Percentiles rank a stretch among this genome's conserved stretches.
Conservation (phyloP, 2,888 invertebrate species). For the Agrochola lota region DNA sequence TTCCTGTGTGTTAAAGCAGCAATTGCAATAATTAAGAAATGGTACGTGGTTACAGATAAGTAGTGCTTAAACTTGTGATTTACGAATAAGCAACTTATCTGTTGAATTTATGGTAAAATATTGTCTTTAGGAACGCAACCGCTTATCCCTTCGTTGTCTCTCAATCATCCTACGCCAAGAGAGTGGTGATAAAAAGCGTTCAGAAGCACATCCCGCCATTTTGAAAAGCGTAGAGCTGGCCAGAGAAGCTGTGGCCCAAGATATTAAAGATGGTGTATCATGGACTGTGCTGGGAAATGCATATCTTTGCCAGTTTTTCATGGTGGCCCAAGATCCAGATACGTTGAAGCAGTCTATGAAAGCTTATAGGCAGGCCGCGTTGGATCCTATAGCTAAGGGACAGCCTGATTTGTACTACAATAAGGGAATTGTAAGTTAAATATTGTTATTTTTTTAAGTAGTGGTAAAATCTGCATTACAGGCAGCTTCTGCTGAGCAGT, state of each 20-base stretch:
- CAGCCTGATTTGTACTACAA: constrained; percentile 96
- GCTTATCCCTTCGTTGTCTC: constrained; percentile 94
- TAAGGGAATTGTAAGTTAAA: constrained; percentile 93
- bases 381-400: constrained; percentile 92
- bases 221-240: constrained; percentile 94
- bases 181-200: constrained; percentile 76
- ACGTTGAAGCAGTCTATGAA: constrained; percentile 93
- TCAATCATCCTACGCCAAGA: constrained; percentile 95
- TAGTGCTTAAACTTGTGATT: neutral
- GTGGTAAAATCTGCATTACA: neutral
- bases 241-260: constrained; percentile 95
- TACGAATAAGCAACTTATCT: neutral
- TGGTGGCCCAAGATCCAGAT: constrained; percentile 93
- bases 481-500: neutral
- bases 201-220: constrained; percentile 91
- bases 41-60: no score
- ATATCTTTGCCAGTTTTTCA: constrained; percentile 95
- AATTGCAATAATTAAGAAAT: no score
- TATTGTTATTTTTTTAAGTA: neutral
- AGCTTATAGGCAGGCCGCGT: constrained; percentile 95
- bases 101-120: neutral
- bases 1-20: neutral
- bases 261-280: constrained; percentile 94
- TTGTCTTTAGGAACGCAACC: constrained; percentile 85
- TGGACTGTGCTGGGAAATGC: constrained; percentile 97